A percentile compares a stretch with the other conserved stretches of the same genome.
Evolutionary conservation across 1,140 invertebrate genomes (phyloP).

Genomic region (Drosophila yakuba): DNA sequence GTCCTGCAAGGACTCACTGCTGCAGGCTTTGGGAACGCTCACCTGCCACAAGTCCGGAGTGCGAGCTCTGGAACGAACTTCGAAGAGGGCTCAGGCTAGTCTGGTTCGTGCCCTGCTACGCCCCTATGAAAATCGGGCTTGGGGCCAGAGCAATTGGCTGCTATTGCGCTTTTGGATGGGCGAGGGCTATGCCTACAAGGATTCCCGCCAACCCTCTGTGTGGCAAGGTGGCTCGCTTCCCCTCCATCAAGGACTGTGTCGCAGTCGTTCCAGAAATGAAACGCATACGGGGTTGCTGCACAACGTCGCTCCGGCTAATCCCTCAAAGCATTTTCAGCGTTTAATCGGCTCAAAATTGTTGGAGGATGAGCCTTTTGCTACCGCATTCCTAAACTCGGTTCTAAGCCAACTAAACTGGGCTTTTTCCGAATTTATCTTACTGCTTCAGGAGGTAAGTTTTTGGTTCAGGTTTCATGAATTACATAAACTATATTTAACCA

Average conservation of each 20-base stretch:
- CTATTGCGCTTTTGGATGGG: conserved; percentile 94
- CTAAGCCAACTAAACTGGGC: conserved; percentile 95
- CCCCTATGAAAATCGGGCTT: conserved; percentile 93
- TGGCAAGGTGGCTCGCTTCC: conserved; percentile 79
- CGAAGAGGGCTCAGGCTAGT: conserved; percentile 86
- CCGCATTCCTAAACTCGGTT: conserved; percentile 91
- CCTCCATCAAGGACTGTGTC: conserved; percentile 66
- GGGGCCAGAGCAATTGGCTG: conserved; percentile 95
- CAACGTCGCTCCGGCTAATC: conserved; percentile 81
- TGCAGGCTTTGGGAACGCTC: conserved; percentile 91
- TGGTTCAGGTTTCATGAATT: too few relatives aligned
- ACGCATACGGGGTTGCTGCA: conserved; percentile 83
- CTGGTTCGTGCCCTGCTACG: conserved; percentile 89
- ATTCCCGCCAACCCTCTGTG: conserved; percentile 84
- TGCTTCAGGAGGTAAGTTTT: conserved; percentile 91
- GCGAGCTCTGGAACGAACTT: conserved; percentile 88
- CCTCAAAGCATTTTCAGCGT: conserved; percentile 77
- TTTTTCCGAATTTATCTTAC: conserved; percentile 94
- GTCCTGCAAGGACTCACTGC: conserved; percentile 90
- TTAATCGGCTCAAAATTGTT: conserved; percentile 84
- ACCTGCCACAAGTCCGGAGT: conserved; percentile 86
- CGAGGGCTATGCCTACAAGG: conserved; percentile 92
- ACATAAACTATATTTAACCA: background rate
- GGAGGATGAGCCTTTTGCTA: conserved; percentile 85
- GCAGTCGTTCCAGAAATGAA: conserved; percentile 81